Evolutionary conservation across 2,113 vertebrate genomes (phyloP).

Genomic region (Saccopteryx leptura): DNA sequence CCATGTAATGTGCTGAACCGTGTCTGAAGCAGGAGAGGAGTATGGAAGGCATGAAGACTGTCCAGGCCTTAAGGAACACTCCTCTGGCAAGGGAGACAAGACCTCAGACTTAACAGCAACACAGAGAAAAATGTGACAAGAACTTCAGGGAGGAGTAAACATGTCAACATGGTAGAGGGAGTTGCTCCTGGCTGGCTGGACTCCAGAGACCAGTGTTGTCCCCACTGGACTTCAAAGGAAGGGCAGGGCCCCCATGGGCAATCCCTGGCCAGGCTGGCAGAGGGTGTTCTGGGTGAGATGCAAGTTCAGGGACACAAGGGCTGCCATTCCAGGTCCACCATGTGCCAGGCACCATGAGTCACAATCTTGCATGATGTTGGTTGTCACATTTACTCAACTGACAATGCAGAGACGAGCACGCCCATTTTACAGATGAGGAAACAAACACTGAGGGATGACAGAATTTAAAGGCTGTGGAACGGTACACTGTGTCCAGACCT

Average conservation of each 20-base stretch:
- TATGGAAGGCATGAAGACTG: background rate
- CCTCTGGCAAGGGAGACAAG: background rate
- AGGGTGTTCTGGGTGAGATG: background rate
- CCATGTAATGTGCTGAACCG: background rate
- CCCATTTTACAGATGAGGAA: background rate
- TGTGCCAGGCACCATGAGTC: background rate
- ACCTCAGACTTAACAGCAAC: fast-evolving
- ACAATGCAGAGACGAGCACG: fast-evolving
- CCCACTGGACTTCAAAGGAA: background rate
- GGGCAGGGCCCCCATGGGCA: background rate
- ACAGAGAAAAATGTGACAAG: fast-evolving
- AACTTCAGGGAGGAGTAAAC: background rate
- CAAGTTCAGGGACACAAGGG: background rate
- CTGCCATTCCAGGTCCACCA: no score
- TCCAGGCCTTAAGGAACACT: background rate
- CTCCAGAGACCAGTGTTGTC: background rate
- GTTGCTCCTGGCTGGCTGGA: background rate
- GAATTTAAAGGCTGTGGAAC: background rate
- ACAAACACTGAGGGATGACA: background rate
- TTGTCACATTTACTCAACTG: background rate
- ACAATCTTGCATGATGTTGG: no score
- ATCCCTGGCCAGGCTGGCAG: background rate
- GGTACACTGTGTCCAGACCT: background rate
- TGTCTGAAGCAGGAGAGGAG: background rate
- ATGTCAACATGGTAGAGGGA: fast-evolving